Evolutionary conservation across 2,797 vertebrate genomes (phyloP).

Genomic region (Anabas testudineus): DNA sequence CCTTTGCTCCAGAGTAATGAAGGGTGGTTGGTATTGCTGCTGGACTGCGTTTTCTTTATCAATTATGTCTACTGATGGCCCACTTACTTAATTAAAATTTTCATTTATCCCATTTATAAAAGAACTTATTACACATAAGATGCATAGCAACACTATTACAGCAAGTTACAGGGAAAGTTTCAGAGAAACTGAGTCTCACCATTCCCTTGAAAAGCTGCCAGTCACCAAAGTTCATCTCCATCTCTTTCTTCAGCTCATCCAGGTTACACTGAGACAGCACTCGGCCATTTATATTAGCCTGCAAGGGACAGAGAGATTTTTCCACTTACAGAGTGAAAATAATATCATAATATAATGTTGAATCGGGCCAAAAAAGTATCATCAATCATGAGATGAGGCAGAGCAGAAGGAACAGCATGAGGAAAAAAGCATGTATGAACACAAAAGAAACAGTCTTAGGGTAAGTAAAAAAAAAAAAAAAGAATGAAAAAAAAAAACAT

Average conservation of each 20-base stretch:
- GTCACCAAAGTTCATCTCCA: constrained; percentile 99
- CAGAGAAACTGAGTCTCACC: constrained; percentile 81
- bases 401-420: background rate
- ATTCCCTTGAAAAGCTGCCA: constrained; percentile 97
- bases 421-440: background rate
- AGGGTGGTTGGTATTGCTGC: background rate
- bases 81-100: constrained; percentile 1
- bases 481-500: too few relatives aligned
- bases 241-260: constrained; percentile 97
- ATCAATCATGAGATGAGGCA: background rate
- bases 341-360: background rate
- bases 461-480: too few relatives aligned
- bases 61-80: background rate
- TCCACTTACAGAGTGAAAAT: background rate
- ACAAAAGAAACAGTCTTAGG: background rate
- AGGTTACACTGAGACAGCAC: constrained; percentile 95
- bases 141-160: background rate
- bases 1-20: constrained; percentile 3
- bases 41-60: constrained; percentile 16
- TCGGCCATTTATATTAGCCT: constrained; percentile 98
- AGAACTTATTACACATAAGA: background rate
- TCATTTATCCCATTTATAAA: background rate
- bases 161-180: background rate
- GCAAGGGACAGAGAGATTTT: background rate
- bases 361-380: background rate